These are phyloP conservation scores for Conchocele bisecta DNA, from an alignment of 2,888 invertebrate species.

Conservation along the genomic window DNA sequence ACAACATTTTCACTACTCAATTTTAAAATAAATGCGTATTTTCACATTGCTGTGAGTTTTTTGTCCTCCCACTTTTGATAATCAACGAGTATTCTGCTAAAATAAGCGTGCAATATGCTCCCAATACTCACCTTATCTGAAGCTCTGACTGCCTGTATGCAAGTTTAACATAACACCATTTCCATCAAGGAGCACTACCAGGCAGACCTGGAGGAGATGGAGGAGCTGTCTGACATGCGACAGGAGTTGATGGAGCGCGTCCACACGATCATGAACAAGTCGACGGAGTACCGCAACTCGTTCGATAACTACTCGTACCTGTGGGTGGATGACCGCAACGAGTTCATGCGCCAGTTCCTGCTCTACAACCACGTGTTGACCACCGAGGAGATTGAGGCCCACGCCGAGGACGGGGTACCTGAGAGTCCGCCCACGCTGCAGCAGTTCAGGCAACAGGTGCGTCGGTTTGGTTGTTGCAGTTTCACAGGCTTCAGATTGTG, in stretches of 20 bases:
- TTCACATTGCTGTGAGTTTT: too few species aligned
- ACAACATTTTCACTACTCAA: too few species aligned
- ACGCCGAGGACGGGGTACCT: conserved; percentile 89
- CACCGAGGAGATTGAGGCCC: conserved; percentile 92
- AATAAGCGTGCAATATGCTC: too few species aligned
- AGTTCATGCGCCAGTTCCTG: conserved; percentile 94
- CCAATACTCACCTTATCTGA: too few species aligned
- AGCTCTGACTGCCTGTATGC: too few species aligned
- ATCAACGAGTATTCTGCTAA: too few species aligned
- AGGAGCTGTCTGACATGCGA: conserved; percentile 92
- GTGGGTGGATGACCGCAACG: conserved; percentile 93
- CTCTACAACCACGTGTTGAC: conserved; percentile 91
- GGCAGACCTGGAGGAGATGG: conserved; percentile 88
- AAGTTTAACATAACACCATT: too few species aligned
- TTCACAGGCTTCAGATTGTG: not conserved
- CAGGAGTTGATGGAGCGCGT: conserved; percentile 91
- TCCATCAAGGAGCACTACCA: conserved; percentile 83
- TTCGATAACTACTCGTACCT: conserved; percentile 89
- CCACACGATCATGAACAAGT: conserved; percentile 83
- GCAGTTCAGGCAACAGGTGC: conserved; percentile 92
- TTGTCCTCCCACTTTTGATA: too few species aligned
- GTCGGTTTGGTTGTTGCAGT: not conserved
- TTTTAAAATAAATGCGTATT: too few species aligned
- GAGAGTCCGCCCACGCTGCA: conserved; percentile 92
- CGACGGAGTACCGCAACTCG: conserved; percentile 82